Evolutionary conservation across 2,888 invertebrate genomes (phyloP).

Genomic region (Pterostichus madidus): DNA sequence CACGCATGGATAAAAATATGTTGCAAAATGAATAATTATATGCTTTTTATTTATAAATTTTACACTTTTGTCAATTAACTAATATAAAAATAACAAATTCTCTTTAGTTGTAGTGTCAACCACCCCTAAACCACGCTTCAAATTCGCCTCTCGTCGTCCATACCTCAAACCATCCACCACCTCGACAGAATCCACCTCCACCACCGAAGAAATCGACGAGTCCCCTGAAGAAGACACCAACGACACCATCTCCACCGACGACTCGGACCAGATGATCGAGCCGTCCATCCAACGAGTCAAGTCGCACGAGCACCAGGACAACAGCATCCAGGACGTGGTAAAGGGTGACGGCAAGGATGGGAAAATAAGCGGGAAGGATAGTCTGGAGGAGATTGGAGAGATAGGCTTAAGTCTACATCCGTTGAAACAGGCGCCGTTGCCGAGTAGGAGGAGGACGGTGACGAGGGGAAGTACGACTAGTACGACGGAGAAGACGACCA

Average conservation of each 20-base stretch:
- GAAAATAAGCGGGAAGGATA: slow-evolving; percentile 21
- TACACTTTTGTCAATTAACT: too few species aligned
- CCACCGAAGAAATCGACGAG: slow-evolving; percentile 6
- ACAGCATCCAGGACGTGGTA: background rate
- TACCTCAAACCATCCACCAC: slow-evolving; percentile 28
- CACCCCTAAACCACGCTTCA: slow-evolving; percentile 56
- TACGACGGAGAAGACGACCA: background rate
- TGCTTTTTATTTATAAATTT: too few species aligned
- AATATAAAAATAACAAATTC: too few species aligned
- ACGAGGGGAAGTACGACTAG: background rate
- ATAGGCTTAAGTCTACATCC: slow-evolving; percentile 72
- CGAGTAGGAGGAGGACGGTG: slow-evolving; percentile 9
- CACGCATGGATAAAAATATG: too few species aligned
- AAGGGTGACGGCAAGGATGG: slow-evolving; percentile 9
- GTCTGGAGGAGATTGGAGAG: slow-evolving; percentile 68
- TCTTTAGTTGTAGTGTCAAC: slow-evolving; percentile 44
- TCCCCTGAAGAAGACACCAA: slow-evolving; percentile 12
- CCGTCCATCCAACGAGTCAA: slow-evolving; percentile 36
- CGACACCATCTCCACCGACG: slow-evolving; percentile 22
- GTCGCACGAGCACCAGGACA: slow-evolving; percentile 35
- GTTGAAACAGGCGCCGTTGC: slow-evolving; percentile 73
- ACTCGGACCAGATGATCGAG: slow-evolving; percentile 44
- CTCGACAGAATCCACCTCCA: slow-evolving; percentile 46
- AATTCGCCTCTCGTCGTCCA: slow-evolving; percentile 53
- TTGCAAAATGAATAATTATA: too few species aligned